Conservation (phyloP, 1,140 invertebrate genomes). For the Ceratoteleas bidentatus region DNA sequence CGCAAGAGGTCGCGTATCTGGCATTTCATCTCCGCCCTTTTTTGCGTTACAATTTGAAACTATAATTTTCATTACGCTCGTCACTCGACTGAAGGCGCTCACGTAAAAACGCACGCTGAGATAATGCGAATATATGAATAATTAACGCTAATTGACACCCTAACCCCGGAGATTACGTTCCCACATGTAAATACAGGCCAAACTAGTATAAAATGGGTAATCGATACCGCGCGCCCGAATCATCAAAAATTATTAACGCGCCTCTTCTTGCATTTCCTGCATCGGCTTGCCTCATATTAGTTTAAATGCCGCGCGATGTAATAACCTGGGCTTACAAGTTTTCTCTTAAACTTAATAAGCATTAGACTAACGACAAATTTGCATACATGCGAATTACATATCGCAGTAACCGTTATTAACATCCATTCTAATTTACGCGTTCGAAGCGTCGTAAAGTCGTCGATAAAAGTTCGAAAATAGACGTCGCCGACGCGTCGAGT, state of each 20-base stretch:
- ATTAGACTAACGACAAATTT: conserved; percentile 31
- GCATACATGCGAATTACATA: conserved; percentile 10
- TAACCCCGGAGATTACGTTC: conserved; percentile 6
- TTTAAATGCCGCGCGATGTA: conserved; percentile 20
- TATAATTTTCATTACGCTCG: conserved; percentile 28
- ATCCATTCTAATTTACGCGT: conserved; percentile 6
- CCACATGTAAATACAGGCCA: neutral
- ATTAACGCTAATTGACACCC: conserved; percentile 7
- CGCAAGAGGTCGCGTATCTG: conserved; percentile 30
- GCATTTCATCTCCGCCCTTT: conserved; percentile 26
- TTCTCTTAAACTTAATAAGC: conserved; percentile 43
- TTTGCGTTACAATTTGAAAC: conserved; percentile 5
- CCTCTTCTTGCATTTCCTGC: conserved; percentile 1
- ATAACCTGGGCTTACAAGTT: conserved; percentile 38
- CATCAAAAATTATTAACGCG: conserved; percentile 10
- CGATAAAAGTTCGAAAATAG: conserved; percentile 13
- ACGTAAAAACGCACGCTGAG: neutral
- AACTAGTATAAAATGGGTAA: conserved; percentile 13
- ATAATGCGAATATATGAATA: neutral
- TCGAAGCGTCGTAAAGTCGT: neutral
- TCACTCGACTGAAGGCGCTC: conserved; percentile 5
- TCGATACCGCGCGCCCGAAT: neutral
- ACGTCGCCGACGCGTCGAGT: neutral
- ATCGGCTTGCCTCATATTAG: conserved; percentile 17
- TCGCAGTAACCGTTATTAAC: conserved; percentile 6